These are phyloP conservation scores for Betta splendens DNA, from an alignment of 2,797 vertebrate species.

Conservation along the genomic window DNA sequence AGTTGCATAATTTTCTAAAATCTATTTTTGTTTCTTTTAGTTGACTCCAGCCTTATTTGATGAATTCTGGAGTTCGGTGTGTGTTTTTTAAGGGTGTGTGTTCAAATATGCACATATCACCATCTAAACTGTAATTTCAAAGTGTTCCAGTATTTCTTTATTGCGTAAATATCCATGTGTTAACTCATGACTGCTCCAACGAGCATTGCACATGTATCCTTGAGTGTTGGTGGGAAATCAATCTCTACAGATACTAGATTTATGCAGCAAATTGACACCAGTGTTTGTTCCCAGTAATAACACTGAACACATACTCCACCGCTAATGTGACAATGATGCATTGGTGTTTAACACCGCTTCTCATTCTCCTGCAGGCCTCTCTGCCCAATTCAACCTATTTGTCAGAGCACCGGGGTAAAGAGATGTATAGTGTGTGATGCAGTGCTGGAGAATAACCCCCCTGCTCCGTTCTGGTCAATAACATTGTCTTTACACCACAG, in stretches of 20 bases:
- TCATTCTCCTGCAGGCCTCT: slow-evolving; percentile 30
- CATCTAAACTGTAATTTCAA: no score
- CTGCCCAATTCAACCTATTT: slow-evolving; percentile 40
- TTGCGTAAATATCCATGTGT: not conserved
- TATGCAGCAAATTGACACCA: not conserved
- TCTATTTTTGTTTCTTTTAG: no score
- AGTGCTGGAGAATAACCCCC: slow-evolving; percentile 35
- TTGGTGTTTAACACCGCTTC: slow-evolving; percentile 17
- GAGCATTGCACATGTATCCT: no score
- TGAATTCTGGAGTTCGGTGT: no score
- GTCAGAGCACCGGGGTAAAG: slow-evolving; percentile 32
- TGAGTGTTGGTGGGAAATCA: not conserved
- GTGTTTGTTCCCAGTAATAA: slow-evolving; percentile 25
- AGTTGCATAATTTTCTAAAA: no score
- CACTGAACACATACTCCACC: slow-evolving; percentile 13
- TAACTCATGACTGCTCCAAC: not conserved
- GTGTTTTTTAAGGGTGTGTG: no score
- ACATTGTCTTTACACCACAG: slow-evolving; percentile 47
- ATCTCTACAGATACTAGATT: not conserved
- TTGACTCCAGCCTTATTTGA: no score
- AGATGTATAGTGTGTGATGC: slow-evolving; percentile 33
- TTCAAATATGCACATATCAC: not conserved
- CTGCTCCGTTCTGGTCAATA: slow-evolving; percentile 58
- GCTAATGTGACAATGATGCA: slow-evolving; percentile 54
- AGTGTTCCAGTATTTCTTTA: not conserved